Evolutionary conservation across 1,140 invertebrate genomes (phyloP), one percentile per base, ranked within the genome.

Genomic region (Berghia stephanieae): DNA sequence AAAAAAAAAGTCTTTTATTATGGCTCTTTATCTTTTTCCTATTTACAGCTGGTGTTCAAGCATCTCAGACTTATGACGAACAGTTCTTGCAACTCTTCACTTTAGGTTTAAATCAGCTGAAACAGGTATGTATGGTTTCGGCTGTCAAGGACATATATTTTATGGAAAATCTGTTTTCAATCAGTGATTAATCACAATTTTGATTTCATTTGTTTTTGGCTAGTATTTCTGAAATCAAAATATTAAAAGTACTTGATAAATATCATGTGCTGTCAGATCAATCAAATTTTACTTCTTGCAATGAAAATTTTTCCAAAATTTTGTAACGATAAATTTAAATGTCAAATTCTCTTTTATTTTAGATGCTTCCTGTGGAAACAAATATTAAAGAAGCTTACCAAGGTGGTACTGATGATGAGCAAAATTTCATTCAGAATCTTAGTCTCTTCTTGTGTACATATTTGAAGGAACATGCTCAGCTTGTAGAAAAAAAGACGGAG

Each of bases 351-450:
- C 36, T 78, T 75, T 78, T 75, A 36, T 86, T 88, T 42, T 83
- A 94, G 88, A 98, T 99, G 93, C 92, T 99, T 79, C 96, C 96
- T 2, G 88, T 94, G 21, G 92, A 93, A 67, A 97, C 96, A 55
- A 96, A 98, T 86, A 97, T 99, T 84, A 94, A 94, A 84, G 94
- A 96, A 79, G 96, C 97, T 0, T 99, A 99, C 90, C 93, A 95
- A 57, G 92, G 93, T 80, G 98, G 98, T 38, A 92, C 93, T 86
- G 97, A 99, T 90, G 95, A 97, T 86, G 98, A 99, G 88, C 98
- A 99, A 90, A 98, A 98, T 86, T 99, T 99, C 86, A 98, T 99
- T 74, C 97, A 99, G 86, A 99, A 99, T 90, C 91, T 99, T 78
- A 96, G 97, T 75, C 93, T 99, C 89, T 99, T 99, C 89, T 91